Evolutionary conservation across 2,888 invertebrate species (phyloP), one percentile per base, ranked within the genome.

Genomic region (Drosophila cognata): DNA sequence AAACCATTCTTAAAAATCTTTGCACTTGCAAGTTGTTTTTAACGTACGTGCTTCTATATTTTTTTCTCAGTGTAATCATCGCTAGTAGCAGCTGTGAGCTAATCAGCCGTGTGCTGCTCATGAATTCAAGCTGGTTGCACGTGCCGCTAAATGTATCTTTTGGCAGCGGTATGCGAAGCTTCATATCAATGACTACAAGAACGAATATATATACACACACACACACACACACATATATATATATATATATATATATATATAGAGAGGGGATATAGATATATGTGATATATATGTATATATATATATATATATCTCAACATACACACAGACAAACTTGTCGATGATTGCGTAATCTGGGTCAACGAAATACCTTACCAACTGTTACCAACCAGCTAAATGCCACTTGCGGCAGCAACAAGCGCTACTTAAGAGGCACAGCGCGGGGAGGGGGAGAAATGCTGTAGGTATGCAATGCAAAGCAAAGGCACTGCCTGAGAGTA

Each of bases 321-420:
- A 41, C 48, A 31, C 25, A 36, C 41, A 55, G 28, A 25, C 46
- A 28, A 43, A 52, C 31, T 56, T 38, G 35, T 60, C 64, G 74
- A 84, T 84, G 77, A 84, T 84, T 88, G 80, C 82, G 81, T 78
- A 90, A 91, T 84, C 88, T 81, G 79, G 81, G 85, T 81, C 86
- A 81, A 78, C 72, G 74, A 74, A 86, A 86, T 78, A 78, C 83
- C 78, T 80, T 57, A 29, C 41, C 38, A 57, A 31, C 57, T 31
- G 57, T 31, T 31, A 31, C 16, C 41, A 41, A 41, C 29, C 31
- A 43, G 57, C 57, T 79, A 71, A 69, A 66, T 68, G 73, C 73
- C 73, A 61, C 66, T 50, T 63, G 73, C 57, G 56, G 62, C 63
- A 70, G 72, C 77, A 78, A 73, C 81, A 76, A 77, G 73, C 72